phyloP scores from a whole-genome alignment of 2,797 vertebrate genomes.

The Acrossocheilus fasciatus region DNA sequence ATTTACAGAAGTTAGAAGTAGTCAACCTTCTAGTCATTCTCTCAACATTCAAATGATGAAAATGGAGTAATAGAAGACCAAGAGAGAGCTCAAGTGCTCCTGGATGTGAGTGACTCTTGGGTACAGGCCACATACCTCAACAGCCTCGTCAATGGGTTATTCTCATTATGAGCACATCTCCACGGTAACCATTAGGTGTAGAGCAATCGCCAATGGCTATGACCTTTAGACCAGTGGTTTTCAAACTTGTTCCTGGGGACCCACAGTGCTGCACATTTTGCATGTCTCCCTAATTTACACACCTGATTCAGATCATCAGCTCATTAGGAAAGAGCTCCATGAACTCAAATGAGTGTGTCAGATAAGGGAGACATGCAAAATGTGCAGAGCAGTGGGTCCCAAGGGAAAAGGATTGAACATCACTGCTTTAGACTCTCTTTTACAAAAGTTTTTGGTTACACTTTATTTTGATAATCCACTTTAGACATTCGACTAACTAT shows the following conservation, averaged over 20 bases:
- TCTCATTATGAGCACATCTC: conserved; percentile 60
- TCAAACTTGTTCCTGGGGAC: too few relatives aligned
- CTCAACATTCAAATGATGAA: background rate
- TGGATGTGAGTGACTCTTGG: conserved; percentile 28
- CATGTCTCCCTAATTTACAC: too few relatives aligned
- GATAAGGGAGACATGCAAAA: too few relatives aligned
- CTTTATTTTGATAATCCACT: too few relatives aligned
- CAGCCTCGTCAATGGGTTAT: conserved; percentile 71
- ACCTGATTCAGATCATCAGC: too few relatives aligned
- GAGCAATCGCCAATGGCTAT: conserved; percentile 67
- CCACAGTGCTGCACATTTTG: too few relatives aligned
- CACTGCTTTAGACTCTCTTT: conserved; percentile 66
- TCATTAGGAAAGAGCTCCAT: too few relatives aligned
- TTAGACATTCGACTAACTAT: too few relatives aligned
- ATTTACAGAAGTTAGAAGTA: conserved; percentile 16
- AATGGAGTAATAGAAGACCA: conserved; percentile 1
- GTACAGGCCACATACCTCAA: conserved; percentile 44
- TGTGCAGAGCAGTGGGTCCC: too few relatives aligned
- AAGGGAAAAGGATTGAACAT: too few relatives aligned
- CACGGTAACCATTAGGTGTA: conserved; percentile 69
- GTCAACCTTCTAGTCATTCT: background rate
- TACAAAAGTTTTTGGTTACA: conserved; percentile 58
- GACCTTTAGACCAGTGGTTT: conserved; percentile 63
- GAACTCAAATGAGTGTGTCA: too few relatives aligned
- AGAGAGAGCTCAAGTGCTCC: conserved; percentile 29